Evolutionary conservation across 2,797 vertebrate genomes (phyloP), one percentile per base, ranked within the genome.

Genomic region (Gadopsis bispinosus): DNA sequence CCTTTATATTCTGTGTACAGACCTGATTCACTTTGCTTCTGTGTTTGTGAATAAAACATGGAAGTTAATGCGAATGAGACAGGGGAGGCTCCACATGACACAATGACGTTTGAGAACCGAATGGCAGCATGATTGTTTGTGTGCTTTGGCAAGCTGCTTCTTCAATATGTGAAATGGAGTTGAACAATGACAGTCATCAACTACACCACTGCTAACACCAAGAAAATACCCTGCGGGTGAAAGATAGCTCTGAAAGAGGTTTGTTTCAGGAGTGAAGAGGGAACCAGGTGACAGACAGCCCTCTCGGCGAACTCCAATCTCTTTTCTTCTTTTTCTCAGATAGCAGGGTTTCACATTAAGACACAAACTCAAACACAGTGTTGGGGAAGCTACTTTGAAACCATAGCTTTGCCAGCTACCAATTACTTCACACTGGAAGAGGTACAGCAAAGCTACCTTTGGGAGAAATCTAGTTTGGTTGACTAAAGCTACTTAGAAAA

Each of bases 101-200:
- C 65, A 51, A 51, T 29, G 22, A 55, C 19, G 60, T 79, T 71
- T 51, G 67, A 72, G 45, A 68, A 45, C 59, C 77, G 70, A 65
- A 69, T 51, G 59, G 70, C 63, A 74, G 41, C 37, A 3, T 35
- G 59, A 56, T 55, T 85, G 82, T 83, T 87, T 80, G 80, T 83
- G 87, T 86, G 74, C 64, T 62, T 69, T 75, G 33, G 75, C 88
- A 80, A 83, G 80, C 75, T 85, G 83, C 66, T 75, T 78, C 73
- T 74, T 81, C 62, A 61, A 77, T 70, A 87, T 77, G 83, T 80
- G 85, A 89, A 87, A 91, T 89, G 66, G 39, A 88, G 77, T 87
- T 88, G 79, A 91, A 88, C 75, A 72, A 76, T 75, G 86, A 89
- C 64, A 88, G 81, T 58, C 70, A 83, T 84, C 80, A 71, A 81